These are phyloP conservation scores for Myopa testacea DNA, from an alignment of 2,888 invertebrate species.

Conservation along the genomic window DNA sequence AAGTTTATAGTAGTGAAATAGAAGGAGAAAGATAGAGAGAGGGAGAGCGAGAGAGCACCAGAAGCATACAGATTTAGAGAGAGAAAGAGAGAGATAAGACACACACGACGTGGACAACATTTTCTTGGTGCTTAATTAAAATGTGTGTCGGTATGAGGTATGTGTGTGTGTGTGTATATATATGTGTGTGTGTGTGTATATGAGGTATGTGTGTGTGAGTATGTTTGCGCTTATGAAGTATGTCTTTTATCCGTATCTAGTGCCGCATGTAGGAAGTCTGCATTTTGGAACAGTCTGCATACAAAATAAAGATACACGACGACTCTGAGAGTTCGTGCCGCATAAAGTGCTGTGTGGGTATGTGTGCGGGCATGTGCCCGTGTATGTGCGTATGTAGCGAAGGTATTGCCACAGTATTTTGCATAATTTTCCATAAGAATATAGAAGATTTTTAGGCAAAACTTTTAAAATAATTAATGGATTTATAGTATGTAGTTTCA, in stretches of 20 bases:
- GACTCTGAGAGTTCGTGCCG: too few relatives aligned
- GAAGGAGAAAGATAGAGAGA: neutral
- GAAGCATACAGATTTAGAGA: neutral
- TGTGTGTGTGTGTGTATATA: neutral
- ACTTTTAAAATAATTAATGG: too few relatives aligned
- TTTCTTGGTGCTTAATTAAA: conserved; percentile 1
- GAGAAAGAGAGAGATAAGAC: neutral
- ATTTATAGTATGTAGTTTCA: too few relatives aligned
- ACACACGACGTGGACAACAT: conserved; percentile 6
- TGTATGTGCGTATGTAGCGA: conserved; percentile 39
- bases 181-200: neutral
- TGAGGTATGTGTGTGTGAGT: neutral
- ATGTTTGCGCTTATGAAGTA: neutral
- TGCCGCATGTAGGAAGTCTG: too few relatives aligned
- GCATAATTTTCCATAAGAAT: conserved; percentile 42
- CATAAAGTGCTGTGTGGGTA: conserved; percentile 20
- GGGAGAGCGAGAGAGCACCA: neutral
- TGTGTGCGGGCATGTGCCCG: conserved; percentile 41
- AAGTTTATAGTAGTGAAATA: conserved; percentile 17
- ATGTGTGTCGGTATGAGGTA: neutral
- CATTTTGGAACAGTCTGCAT: neutral
- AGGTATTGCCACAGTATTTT: conserved; percentile 3
- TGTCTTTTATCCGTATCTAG: neutral
- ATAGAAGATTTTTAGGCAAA: neutral
- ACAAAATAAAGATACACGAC: neutral